Percentiles rank a stretch among this genome's conserved stretches.
These are phyloP conservation scores for Acromyrmex echinatior DNA, from an alignment of 1,140 invertebrate genomes.

Conservation along the genomic window DNA sequence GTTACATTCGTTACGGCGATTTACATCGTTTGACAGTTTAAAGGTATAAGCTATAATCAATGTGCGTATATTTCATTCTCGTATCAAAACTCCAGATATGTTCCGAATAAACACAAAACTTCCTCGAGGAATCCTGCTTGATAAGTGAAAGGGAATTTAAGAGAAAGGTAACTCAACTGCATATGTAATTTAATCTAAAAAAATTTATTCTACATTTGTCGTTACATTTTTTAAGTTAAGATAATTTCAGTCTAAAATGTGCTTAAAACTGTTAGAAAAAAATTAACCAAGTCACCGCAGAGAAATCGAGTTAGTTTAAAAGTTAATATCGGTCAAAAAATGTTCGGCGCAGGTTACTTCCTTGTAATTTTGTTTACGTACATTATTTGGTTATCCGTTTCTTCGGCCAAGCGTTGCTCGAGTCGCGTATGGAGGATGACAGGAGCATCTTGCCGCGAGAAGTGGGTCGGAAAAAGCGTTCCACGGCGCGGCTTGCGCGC, in stretches of 20 bases:
- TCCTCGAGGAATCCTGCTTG: neutral
- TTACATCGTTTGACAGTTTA: conserved; percentile 21
- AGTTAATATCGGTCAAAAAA: neutral
- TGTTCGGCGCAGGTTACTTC: neutral
- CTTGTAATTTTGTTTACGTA: neutral
- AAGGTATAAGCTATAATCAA: neutral
- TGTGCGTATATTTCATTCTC: neutral
- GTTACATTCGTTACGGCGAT: conserved; percentile 26
- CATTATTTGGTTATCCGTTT: conserved; percentile 30
- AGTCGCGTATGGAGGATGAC: conserved; percentile 30
- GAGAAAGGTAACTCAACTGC: neutral
- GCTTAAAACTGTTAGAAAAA: neutral
- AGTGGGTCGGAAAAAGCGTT: conserved; percentile 71
- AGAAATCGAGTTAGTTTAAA: conserved; percentile 8
- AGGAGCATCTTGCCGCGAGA: conserved; percentile 67
- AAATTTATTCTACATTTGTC: neutral
- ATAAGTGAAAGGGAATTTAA: neutral
- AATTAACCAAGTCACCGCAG: neutral
- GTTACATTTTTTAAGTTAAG: neutral
- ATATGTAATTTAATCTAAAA: neutral
- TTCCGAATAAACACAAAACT: neutral
- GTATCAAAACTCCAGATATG: neutral
- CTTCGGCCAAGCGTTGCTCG: neutral
- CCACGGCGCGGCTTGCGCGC: conserved; percentile 53
- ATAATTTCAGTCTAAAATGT: neutral